Evolutionary conservation across 2,113 vertebrate species (phyloP).

Genomic region (Ginglymostoma cirratum): DNA sequence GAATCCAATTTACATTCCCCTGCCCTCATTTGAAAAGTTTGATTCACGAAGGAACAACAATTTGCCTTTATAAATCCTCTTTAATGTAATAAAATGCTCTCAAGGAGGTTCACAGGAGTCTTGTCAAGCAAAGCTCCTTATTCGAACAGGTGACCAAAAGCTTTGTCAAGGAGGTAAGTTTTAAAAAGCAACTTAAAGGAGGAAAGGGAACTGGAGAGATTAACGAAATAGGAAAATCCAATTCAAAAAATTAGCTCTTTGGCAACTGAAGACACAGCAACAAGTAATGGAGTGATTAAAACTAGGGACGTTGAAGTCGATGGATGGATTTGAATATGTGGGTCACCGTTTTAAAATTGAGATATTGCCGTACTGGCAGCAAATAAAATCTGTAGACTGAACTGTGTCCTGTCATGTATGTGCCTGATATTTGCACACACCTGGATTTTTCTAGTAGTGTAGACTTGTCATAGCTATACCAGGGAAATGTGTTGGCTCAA

Average conservation of each 20-base stretch:
- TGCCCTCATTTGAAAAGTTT: neutral
- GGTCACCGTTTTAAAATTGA: neutral
- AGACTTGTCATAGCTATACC: neutral
- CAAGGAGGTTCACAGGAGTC: neutral
- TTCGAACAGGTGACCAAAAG: neutral
- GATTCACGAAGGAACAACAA: neutral
- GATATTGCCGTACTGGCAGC: neutral
- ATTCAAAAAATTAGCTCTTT: neutral
- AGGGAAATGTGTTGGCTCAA: neutral
- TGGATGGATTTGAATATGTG: neutral
- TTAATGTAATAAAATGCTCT: neutral
- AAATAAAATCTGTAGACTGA: neutral
- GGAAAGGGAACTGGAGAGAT: neutral
- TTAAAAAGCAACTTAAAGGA: neutral
- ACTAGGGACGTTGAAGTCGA: neutral
- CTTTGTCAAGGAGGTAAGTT: neutral
- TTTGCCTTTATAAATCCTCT: neutral
- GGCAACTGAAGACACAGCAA: neutral
- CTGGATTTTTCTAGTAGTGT: neutral
- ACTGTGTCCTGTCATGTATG: neutral
- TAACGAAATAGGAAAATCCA: neutral
- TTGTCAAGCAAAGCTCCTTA: neutral
- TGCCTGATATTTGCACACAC: neutral
- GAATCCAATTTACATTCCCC: neutral
- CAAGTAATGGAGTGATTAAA: neutral